Evolutionary conservation across 2,888 invertebrate genomes (phyloP).

Genomic region (Rapana venosa): DNA sequence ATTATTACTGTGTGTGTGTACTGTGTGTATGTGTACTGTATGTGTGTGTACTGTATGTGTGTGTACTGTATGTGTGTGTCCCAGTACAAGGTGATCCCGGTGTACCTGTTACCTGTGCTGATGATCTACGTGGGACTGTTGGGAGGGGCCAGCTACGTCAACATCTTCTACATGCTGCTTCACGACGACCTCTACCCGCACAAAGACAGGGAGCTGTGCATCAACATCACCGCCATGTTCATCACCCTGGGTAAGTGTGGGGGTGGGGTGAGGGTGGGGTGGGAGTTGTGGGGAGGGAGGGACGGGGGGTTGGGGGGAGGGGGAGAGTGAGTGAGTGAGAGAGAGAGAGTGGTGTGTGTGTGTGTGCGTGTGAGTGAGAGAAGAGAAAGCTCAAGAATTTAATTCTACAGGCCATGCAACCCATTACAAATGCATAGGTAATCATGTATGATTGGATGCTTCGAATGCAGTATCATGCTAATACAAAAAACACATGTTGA

Average conservation of each 20-base stretch:
- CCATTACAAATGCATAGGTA: too few species aligned
- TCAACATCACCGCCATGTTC: slow-evolving; percentile 68
- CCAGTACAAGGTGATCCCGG: slow-evolving; percentile 70
- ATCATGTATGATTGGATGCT: too few species aligned
- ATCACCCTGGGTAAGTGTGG: slow-evolving; percentile 62
- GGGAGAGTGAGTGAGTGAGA: too few species aligned
- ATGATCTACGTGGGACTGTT: slow-evolving; percentile 70
- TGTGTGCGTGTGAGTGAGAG: too few species aligned
- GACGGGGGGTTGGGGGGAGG: too few species aligned
- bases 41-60: not conserved
- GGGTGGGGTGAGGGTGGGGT: too few species aligned
- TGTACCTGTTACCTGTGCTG: slow-evolving; percentile 60
- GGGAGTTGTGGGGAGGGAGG: too few species aligned
- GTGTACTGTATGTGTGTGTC: slow-evolving; percentile 34
- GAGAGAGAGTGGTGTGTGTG: too few species aligned
- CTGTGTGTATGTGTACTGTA: not conserved
- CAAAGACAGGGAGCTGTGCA: slow-evolving; percentile 67
- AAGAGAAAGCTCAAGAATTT: too few species aligned
- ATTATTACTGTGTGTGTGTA: not conserved
- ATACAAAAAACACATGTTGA: too few species aligned
- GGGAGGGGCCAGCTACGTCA: slow-evolving; percentile 71
- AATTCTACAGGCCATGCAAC: too few species aligned
- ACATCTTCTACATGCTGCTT: slow-evolving; percentile 68
- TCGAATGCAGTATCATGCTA: too few species aligned
- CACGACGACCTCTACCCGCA: slow-evolving; percentile 61